A percentile compares a stretch with the other conserved stretches of the same genome.
These are phyloP conservation scores for Coilia nasus DNA, from an alignment of 2,797 vertebrate genomes.

Conservation along the genomic window DNA sequence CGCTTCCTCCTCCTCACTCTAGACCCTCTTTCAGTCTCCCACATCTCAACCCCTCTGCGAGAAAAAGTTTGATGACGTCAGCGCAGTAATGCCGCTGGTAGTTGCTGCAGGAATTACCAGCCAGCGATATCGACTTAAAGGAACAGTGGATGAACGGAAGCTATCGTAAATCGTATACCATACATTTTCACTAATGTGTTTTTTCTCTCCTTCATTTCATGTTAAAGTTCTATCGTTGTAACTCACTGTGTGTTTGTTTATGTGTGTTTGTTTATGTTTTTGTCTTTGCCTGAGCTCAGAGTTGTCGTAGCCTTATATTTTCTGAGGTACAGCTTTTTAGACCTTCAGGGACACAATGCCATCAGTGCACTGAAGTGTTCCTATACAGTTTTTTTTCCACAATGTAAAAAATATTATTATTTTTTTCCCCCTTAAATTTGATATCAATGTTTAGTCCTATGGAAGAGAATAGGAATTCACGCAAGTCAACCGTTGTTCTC, in stretches of 20 bases:
- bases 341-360: not conserved
- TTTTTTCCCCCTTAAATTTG: not conserved
- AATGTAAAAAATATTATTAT: not conserved
- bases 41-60: constrained; percentile 51
- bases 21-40: constrained; percentile 30
- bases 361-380: not conserved
- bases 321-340: not conserved
- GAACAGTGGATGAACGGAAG: not conserved
- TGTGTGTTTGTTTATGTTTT: not conserved
- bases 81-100: constrained; percentile 40
- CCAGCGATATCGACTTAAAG: constrained; percentile 53
- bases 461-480: not conserved
- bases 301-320: too few species aligned
- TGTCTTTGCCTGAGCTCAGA: too few species aligned
- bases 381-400: not conserved
- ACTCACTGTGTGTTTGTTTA: not conserved
- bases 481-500: not conserved
- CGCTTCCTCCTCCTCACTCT: constrained; percentile 24
- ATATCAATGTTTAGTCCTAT: not conserved
- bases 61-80: constrained; percentile 62
- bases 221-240: too few species aligned
- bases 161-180: too few species aligned
- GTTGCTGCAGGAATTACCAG: constrained; percentile 41
- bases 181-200: too few species aligned
- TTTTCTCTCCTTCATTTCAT: too few species aligned